A percentile compares a stretch with the other conserved stretches of the same genome.
phyloP scores from a whole-genome alignment of 1,140 invertebrate genomes.

The Asobara japonica region DNA sequence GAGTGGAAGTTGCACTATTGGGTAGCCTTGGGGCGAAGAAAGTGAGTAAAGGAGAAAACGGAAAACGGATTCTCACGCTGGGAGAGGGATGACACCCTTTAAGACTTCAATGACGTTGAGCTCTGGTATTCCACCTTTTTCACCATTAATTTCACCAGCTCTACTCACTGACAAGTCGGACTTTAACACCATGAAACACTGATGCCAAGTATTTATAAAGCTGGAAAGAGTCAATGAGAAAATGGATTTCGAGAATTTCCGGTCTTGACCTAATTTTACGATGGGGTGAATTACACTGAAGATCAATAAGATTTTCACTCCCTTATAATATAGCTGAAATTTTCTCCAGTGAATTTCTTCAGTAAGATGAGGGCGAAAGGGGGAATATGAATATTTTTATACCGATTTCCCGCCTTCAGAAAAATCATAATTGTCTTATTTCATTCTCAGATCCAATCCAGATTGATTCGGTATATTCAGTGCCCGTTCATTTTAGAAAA shows the following conservation, averaged over 20 bases:
- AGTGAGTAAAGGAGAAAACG: background rate
- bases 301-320: background rate
- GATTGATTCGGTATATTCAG: no score
- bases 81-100: slow-evolving; percentile 11
- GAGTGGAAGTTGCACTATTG: background rate
- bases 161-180: background rate
- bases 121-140: slow-evolving; percentile 8
- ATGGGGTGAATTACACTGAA: no score
- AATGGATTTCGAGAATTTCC: background rate
- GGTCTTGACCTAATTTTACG: no score
- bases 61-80: slow-evolving; percentile 1
- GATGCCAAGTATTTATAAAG: background rate
- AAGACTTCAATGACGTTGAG: slow-evolving; percentile 13
- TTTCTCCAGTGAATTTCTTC: no score
- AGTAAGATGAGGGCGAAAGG: no score
- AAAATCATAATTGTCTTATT: no score
- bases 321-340: no score
- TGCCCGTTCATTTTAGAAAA: no score
- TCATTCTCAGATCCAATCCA: no score
- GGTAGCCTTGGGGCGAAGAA: background rate
- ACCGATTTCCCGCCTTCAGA: no score
- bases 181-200: background rate
- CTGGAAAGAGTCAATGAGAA: background rate
- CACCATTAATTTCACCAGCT: background rate
- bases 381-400: no score